Percentiles rank a stretch among this genome's conserved stretches.
phyloP scores from a whole-genome alignment of 2,113 vertebrate species.

The Columba janthina region DNA sequence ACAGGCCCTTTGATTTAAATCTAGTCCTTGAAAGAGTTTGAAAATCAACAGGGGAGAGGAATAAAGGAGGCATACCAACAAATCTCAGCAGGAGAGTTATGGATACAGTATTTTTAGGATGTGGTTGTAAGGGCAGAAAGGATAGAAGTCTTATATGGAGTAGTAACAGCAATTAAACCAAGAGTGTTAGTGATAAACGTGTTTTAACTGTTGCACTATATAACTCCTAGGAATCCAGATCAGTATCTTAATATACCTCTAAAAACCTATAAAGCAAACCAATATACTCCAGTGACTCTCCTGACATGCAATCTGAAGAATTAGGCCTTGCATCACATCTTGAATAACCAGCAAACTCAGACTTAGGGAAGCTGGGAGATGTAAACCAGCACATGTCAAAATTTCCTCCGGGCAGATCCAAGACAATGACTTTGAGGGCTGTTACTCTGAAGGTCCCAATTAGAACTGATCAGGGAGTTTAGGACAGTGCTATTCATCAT shows the following conservation, averaged over 20 bases:
- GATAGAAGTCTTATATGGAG: not conserved
- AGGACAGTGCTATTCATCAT: not conserved
- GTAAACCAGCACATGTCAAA: not conserved
- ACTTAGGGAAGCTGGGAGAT: not conserved
- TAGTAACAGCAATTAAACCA: not conserved
- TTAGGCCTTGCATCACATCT: not conserved
- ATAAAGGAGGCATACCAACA: constrained; percentile 26
- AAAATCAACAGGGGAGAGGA: constrained; percentile 1
- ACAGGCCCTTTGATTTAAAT: constrained; percentile 25
- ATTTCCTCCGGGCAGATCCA: not conserved
- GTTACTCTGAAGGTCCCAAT: not conserved
- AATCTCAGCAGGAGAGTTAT: not conserved
- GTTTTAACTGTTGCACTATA: not conserved
- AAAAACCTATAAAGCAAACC: not conserved
- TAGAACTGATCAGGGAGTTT: not conserved
- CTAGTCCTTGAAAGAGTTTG: not conserved
- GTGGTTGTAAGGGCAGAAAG: not conserved
- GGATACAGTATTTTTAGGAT: not conserved
- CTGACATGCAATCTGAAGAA: not conserved
- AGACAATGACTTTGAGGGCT: not conserved
- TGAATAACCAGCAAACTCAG: not conserved
- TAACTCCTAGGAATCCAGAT: not conserved
- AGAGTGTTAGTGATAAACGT: not conserved
- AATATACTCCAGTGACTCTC: not conserved
- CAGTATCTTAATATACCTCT: not conserved